Evolutionary conservation across 2,888 invertebrate genomes (phyloP).

Genomic region (Drosophila maculinotata): DNA sequence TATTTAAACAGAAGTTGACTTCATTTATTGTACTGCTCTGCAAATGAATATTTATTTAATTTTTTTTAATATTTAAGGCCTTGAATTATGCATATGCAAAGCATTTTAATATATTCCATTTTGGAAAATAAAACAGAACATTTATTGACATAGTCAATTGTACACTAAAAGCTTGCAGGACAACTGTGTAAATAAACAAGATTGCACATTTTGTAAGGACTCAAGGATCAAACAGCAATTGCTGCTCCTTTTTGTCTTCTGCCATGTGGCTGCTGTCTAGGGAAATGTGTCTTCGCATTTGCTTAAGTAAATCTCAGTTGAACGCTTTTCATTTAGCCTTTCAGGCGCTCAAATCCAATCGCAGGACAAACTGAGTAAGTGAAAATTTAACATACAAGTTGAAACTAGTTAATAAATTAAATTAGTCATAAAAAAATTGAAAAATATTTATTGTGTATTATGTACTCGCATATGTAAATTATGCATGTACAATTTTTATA

Average conservation of each 20-base stretch:
- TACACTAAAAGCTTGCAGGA: constrained; percentile 22
- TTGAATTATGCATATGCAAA: constrained; percentile 43
- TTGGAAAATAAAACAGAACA: constrained; percentile 34
- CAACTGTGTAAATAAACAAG: constrained; percentile 36
- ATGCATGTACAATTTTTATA: constrained; percentile 2
- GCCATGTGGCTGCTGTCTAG: constrained; percentile 23
- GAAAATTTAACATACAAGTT: constrained; percentile 8
- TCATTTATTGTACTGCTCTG: constrained; percentile 7
- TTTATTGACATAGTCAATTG: constrained; percentile 26
- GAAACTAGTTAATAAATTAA: constrained; percentile 32
- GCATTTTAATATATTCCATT: constrained; percentile 36
- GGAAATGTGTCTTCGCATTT: constrained; percentile 62
- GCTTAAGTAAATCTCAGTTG: constrained; percentile 68
- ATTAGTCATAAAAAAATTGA: constrained; percentile 5
- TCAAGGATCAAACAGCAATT: constrained; percentile 17
- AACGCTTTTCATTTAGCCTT: constrained; percentile 68
- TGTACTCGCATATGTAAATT: constrained; percentile 15
- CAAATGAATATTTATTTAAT: constrained; percentile 34
- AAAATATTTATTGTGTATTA: constrained; percentile 22
- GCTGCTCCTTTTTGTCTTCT: constrained; percentile 8
- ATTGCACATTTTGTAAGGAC: constrained; percentile 37
- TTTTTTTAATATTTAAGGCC: constrained; percentile 23
- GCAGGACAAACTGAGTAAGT: constrained; percentile 18
- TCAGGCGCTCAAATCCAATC: constrained; percentile 31
- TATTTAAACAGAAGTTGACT: constrained; percentile 49